Conservation (phyloP, 2,888 invertebrate genomes). For the Philonicus albiceps region DNA sequence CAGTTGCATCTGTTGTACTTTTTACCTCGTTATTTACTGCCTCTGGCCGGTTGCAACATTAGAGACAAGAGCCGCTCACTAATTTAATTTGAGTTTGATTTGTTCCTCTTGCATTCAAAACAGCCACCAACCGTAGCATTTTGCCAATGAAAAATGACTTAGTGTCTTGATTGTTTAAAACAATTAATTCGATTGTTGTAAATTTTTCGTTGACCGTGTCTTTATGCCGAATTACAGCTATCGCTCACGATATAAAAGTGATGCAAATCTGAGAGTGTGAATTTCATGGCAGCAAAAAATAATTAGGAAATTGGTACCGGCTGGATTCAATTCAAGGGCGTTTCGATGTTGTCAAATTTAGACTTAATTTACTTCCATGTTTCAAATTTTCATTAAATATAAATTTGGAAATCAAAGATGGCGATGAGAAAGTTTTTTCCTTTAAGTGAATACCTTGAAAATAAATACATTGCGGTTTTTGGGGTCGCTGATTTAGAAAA, state of each 20-base stretch:
- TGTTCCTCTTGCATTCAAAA: not conserved
- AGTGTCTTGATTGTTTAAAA: not conserved
- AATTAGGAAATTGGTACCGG: not conserved
- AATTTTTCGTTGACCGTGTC: not conserved
- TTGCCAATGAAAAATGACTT: not conserved
- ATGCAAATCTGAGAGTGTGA: not conserved
- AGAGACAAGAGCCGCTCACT: not conserved
- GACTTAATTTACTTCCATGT: no score
- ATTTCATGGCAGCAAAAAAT: not conserved
- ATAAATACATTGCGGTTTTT: not conserved
- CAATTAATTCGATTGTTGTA: not conserved
- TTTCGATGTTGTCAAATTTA: not conserved
- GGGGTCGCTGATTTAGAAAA: no score
- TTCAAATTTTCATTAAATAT: no score
- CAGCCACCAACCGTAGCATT: not conserved
- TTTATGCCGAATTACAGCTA: not conserved
- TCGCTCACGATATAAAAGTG: not conserved
- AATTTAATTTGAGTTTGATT: not conserved
- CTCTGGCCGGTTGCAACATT: not conserved
- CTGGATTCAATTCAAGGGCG: not conserved
- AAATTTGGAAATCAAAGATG: no score
- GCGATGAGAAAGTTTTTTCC: no score
- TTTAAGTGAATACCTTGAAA: not conserved
- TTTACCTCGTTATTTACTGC: not conserved
- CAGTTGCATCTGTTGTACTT: not conserved